Evolutionary conservation across 1,140 invertebrate genomes (phyloP).

Genomic region (Orchesella cincta): DNA sequence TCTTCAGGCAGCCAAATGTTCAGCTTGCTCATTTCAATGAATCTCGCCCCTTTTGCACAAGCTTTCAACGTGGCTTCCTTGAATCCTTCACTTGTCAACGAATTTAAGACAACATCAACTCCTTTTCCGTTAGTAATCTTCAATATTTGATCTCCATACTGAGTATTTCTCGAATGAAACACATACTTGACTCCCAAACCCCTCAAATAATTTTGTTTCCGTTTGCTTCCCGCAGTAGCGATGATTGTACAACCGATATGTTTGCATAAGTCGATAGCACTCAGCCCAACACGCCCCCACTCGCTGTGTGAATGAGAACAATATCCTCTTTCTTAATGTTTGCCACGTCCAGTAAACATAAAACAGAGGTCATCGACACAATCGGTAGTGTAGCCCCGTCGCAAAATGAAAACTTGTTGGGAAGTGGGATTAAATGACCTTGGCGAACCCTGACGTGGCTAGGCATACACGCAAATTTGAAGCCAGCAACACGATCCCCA

Average conservation of each 20-base stretch:
- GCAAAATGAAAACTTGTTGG: neutral
- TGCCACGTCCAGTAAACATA: neutral
- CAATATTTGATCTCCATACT: neutral
- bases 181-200: neutral
- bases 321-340: neutral
- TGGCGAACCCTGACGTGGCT: neutral
- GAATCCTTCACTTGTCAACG: neutral
- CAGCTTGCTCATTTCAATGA: slow-evolving; percentile 20
- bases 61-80: neutral
- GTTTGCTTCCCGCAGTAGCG: neutral
- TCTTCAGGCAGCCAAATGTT: neutral
- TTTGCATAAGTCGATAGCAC: neutral
- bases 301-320: neutral
- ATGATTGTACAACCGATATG: neutral
- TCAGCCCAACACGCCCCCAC: neutral
- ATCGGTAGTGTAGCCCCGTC: neutral
- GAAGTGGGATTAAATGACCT: neutral
- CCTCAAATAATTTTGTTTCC: neutral
- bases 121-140: neutral
- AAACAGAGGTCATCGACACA: neutral
- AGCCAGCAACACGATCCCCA: neutral
- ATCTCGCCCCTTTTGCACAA: neutral
- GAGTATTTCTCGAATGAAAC: neutral
- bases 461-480: neutral
- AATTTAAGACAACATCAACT: slow-evolving; percentile 20